Evolutionary conservation across 2,888 invertebrate species (phyloP).

Genomic region (Drosophila macrospina): DNA sequence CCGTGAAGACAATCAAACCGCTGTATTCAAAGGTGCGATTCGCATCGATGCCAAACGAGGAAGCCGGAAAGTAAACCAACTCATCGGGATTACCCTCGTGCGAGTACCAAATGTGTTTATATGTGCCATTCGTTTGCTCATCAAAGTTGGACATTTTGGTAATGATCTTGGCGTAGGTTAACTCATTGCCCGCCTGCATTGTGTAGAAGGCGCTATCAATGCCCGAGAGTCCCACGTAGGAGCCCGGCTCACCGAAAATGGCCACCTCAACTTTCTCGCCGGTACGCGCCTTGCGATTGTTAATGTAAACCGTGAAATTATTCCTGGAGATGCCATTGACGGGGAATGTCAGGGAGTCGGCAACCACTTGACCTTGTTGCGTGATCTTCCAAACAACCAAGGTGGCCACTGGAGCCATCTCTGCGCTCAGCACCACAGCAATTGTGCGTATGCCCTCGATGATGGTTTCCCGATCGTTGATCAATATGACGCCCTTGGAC

Average conservation of each 20-base stretch:
- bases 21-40: slow-evolving; percentile 97
- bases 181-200: slow-evolving; percentile 96
- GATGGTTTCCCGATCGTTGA: slow-evolving; percentile 94
- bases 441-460: slow-evolving; percentile 91
- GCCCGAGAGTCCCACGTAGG: slow-evolving; percentile 96
- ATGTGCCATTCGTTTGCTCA: slow-evolving; percentile 93
- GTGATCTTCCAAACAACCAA: slow-evolving; percentile 95
- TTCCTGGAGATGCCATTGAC: slow-evolving; percentile 97
- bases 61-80: slow-evolving; percentile 93
- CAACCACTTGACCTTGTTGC: slow-evolving; percentile 93
- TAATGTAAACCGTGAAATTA: slow-evolving; percentile 94
- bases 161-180: slow-evolving; percentile 94
- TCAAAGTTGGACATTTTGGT: slow-evolving; percentile 95
- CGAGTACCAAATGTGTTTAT: slow-evolving; percentile 93
- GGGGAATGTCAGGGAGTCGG: slow-evolving; percentile 97
- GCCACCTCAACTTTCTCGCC: slow-evolving; percentile 97
- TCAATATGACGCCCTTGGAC: slow-evolving; percentile 95
- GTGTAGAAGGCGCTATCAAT: slow-evolving; percentile 95
- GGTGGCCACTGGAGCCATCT: slow-evolving; percentile 97
- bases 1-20: slow-evolving; percentile 95
- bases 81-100: slow-evolving; percentile 93
- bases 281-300: slow-evolving; percentile 96
- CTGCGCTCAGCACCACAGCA: slow-evolving; percentile 92
- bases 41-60: slow-evolving; percentile 96
- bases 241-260: slow-evolving; percentile 96